These are phyloP conservation scores for Myotis vivesi DNA, from an alignment of 2,797 vertebrate genomes.

Conservation along the genomic window DNA sequence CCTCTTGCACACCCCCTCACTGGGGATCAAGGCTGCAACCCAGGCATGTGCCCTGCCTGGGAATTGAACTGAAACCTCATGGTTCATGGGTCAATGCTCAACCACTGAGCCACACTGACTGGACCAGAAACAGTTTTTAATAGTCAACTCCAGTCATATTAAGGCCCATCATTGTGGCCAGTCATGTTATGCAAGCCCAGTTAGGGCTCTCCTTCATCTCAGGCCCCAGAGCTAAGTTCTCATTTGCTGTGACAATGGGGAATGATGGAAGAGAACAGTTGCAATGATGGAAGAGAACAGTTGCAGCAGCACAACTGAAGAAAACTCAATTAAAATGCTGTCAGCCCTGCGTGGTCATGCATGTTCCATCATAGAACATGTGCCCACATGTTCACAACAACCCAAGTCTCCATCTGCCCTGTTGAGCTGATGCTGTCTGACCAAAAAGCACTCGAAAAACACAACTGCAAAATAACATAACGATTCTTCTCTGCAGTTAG, in stretches of 20 bases:
- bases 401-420: background rate
- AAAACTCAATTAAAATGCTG: background rate
- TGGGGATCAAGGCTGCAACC: background rate
- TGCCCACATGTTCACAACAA: background rate
- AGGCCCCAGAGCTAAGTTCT: background rate
- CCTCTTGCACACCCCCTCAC: background rate
- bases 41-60: background rate
- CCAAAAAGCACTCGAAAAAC: background rate
- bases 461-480: background rate
- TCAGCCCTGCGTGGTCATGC: background rate
- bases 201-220: background rate
- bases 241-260: background rate
- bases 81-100: background rate
- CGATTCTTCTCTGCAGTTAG: background rate
- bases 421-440: background rate
- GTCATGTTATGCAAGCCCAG: background rate
- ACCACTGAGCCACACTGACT: background rate
- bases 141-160: background rate
- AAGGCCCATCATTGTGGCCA: background rate
- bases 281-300: background rate
- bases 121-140: background rate
- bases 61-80: background rate
- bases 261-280: background rate
- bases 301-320: background rate
- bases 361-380: background rate